Base-by-base conservation (phyloP, 2,113 vertebrate species). In the Archocentrus centrarchus region DNA sequence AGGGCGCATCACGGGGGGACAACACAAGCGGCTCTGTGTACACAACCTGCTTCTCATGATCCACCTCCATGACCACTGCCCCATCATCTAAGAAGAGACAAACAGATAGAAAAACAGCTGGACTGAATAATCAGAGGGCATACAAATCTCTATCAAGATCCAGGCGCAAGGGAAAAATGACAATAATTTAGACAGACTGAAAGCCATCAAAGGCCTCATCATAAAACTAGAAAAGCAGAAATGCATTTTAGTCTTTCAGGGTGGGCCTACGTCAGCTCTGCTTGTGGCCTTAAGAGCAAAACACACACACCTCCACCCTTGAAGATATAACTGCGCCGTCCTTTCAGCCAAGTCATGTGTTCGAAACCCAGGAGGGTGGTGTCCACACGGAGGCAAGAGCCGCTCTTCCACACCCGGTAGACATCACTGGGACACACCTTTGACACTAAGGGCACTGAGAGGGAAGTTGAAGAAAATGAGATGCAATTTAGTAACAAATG, bases 331-430 rank as follows among this genome's bases (percentile, higher is more conserved):
- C 98, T 99, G 85, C 98, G 97, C 6, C 97, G 95, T 20, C 98
- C 98, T 17, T 98, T 98, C 75, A 98, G 97, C 98, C 98, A 99
- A 24, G 97, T 97, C 98, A 99, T 99, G 93, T 99, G 98, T 91
- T 99, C 97, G 0, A 99, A 99, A 83, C 98, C 98, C 93, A 98
- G 94, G 18, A 99, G 96, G 6, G 97, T 98, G 75, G 98, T 99
- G 94, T 99, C 98, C 2, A 99, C 98, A 0, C 97, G 95, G 58
- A 99, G 95, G 92, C 96, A 98, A 47, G 98, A 97, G 0, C 98
- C 98, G 0, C 97, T 97, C 93, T 99, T 99, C 98, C 98, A 99
- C 27, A 99, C 98, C 0, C 98, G 96, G 93, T 99, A 99, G 55
- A 99, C 97, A 0, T 99, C 98, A 1, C 97, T 99, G 10, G 98